phyloP scores from a whole-genome alignment of 2,888 invertebrate species.

The Athetis lepigone region DNA sequence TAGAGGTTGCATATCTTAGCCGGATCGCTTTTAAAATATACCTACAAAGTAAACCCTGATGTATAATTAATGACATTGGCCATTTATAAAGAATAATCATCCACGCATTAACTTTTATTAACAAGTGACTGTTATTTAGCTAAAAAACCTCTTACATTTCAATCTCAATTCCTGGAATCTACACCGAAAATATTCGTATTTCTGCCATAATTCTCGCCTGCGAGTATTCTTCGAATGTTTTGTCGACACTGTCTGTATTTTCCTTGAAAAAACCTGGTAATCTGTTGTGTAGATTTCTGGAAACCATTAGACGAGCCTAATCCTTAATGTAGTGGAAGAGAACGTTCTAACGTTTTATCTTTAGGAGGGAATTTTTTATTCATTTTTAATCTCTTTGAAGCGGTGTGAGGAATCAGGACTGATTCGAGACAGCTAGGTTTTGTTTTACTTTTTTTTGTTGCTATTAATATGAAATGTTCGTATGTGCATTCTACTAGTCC shows the following conservation, averaged over 20 bases:
- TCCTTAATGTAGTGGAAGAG: slow-evolving; percentile 62
- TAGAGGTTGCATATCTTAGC: too few species aligned
- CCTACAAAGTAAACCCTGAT: too few species aligned
- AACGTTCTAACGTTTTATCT: slow-evolving; percentile 57
- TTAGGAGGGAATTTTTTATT: slow-evolving; percentile 58
- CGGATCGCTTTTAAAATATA: too few species aligned
- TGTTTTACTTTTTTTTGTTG: slow-evolving; percentile 12
- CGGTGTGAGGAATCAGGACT: slow-evolving; percentile 40
- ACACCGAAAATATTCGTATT: background rate
- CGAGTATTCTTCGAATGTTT: background rate
- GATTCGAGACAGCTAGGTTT: slow-evolving; percentile 38
- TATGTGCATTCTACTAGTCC: too few species aligned
- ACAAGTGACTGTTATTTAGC: too few species aligned
- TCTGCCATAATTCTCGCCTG: slow-evolving; percentile 11
- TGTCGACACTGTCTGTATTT: slow-evolving; percentile 14
- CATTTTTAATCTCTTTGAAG: slow-evolving; percentile 57
- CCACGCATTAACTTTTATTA: too few species aligned
- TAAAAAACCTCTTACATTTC: too few species aligned
- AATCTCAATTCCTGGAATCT: background rate
- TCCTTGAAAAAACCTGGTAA: slow-evolving; percentile 42
- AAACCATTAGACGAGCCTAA: slow-evolving; percentile 53
- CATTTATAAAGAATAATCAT: too few species aligned
- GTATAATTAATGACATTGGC: too few species aligned
- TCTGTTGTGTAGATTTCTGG: slow-evolving; percentile 55
- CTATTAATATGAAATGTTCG: too few species aligned